Evolutionary conservation across 2,113 vertebrate genomes (phyloP), one percentile per base, ranked within the genome.

Genomic region (Hiodon alosoides): DNA sequence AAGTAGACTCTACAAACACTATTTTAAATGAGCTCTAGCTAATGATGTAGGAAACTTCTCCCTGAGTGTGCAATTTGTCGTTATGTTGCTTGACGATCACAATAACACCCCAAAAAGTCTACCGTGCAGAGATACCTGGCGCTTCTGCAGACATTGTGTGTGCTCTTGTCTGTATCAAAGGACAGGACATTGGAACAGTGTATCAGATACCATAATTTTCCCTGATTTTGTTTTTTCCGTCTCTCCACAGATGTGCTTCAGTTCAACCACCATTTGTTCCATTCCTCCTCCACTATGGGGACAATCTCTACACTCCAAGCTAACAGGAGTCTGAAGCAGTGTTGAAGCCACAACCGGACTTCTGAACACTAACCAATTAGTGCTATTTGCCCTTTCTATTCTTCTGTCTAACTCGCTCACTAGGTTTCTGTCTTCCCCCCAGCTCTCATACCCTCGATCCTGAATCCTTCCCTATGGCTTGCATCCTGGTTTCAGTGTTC

Each of bases 401-500:
- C 1, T 31, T 31, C 31, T 31, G 31, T 31, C 31, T 31, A 1
- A 31, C 31, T 31, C 31, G 31, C 31, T 31, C 31, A 31, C 31
- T 31, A 31, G 3, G 11, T 47, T n/a, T 57, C 47, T 73, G 50
- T 72, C 8, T 55, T 50, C 61, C 69, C 55, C 60, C 71, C 16
- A n/a, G 58, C 51, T 4, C 52, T 53, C 60, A 50, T 54, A 73
- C 55, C 67, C 46, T 73, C 74, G 81, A 73, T 54, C 65, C 70
- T 60, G 47, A 59, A 46, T 55, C 59, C 72, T 71, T 86, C 85
- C 86, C 85, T 89, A 97, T 96, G 95, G 91, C 93, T 83, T 90
- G 89, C 84, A 84, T 94, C 68, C 85, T 95, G 4, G 78, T 88
- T 76, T 93, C 90, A 68, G 85, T 89, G 81, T 90, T 93, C 79